Base-by-base conservation (phyloP, 37 sponge, comb jelly and placozoan species). In the Spongilla lacustris region DNA sequence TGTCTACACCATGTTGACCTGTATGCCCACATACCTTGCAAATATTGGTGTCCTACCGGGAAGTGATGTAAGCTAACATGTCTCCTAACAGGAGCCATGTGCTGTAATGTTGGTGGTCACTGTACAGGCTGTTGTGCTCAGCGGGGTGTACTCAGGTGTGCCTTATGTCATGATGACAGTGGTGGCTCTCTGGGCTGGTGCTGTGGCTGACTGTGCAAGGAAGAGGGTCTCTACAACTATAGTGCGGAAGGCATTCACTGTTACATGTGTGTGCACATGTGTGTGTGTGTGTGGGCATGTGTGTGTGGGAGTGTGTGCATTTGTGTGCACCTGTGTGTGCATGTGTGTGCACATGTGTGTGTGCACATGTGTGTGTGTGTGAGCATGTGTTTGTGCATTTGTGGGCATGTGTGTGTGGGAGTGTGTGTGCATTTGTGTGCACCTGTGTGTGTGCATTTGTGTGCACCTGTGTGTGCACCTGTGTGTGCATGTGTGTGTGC, bases 1-100 rank as follows among this genome's bases (percentile, higher is more conserved):
- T 17, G 81, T 88, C 87, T 97, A 97, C 83, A 95, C 92, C 31
- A 71, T 97, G 36, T 89, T 97, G 26, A 97, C 96, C n/a, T 89
- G 92, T 69, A 81, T 97, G 37, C 98, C 98, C 29, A 92, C 91
- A 19, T 97, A 78, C 83, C 81, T 92, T 23, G 89, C 74, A 10
- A 76, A 84, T n/a, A 49, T 22, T 67, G 68, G 41, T 2, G 67
- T 84, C 76, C n/a, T 58, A 2, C 68, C 28, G 2, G 66, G 9
- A 66, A 67, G 2, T 10, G 35, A 19, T 0, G 33, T 30, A 28
- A 30, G 27, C 27, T 22, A 67, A 0, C 33, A 24, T 1, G 5
- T 11, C 35, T 13, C 12, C 2, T 73, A 77, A 1, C 50, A 1
- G 34, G 89, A 9, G 36, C 38, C 28, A 89, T 88, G 73, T 32